Evolutionary conservation across 2,113 vertebrate genomes (phyloP), one percentile per base, ranked within the genome.

Genomic region (Bagarius yarrelli): DNA sequence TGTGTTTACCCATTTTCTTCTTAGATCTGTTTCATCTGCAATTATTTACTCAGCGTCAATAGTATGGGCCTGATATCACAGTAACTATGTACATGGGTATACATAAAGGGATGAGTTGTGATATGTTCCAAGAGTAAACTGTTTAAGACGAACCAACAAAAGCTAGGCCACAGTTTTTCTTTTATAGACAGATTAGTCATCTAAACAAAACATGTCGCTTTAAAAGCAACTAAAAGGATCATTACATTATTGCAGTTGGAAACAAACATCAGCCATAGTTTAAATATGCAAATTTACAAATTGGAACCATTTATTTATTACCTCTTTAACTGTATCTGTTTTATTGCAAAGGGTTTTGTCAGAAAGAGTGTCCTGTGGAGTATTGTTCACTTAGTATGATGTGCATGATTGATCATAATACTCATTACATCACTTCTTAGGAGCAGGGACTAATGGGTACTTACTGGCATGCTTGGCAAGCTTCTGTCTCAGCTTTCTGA

Each of bases 391-490:
- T 30, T 13, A 56, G 50, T 30, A 75, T 52, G 36, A 44, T 50
- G 56, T 63, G 44, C 36, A 36, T 27, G 70, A 50, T 50, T 66
- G 77, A 69, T 1, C 32, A 50, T 76, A 60, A 78, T 55, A 57
- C 74, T 82, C 55, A 73, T 82, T 69, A 86, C 71, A 76, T 86
- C 83, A 82, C 80, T 75, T 55, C 75, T 66, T 66, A 78, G 76
- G 34, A 85, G 83, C 66, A 79, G 47, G 47, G 64, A 60, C 81
- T 79, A 64, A 67, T 81, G 83, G 79, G 79, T 84, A 77, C 61
- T 78, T 78, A 50, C 63, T 70, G 76, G 56, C 71, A 81, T 40
- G 14, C 59, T 61, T 82, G 76, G 61, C 76, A 47, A 60, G 44
- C 36, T 79, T 52, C 70, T 69, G 66, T 76, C 55, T 69, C 79